Conservation (phyloP, 2,888 invertebrate genomes). For the Euplagia quadripunctaria region DNA sequence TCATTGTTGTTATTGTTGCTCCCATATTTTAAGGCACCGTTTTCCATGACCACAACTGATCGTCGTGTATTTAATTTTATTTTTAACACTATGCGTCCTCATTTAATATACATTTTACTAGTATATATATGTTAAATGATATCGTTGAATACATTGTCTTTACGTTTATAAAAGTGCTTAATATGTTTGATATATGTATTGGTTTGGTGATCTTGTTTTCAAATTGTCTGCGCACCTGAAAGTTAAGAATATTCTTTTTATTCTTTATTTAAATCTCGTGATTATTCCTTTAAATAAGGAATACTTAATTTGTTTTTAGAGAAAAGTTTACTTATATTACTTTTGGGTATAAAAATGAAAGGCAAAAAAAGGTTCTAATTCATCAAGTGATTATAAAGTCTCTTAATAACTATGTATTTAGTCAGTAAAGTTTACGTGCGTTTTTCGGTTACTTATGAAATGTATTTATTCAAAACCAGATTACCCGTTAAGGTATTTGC, state of each 20-base stretch:
- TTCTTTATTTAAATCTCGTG: not conserved
- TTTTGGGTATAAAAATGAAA: not conserved
- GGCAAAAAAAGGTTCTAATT: not conserved
- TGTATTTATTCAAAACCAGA: slow-evolving; percentile 14
- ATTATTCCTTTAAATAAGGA: not conserved
- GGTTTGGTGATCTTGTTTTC: slow-evolving; percentile 15
- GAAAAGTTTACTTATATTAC: not conserved
- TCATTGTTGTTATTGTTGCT: slow-evolving; percentile 87
- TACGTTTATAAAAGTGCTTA: slow-evolving; percentile 38
- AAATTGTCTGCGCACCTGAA: slow-evolving; percentile 34
- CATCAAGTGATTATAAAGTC: not conserved
- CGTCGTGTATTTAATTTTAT: slow-evolving; percentile 73
- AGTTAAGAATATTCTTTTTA: not conserved
- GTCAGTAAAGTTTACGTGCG: slow-evolving; percentile 14
- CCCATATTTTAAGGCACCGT: slow-evolving; percentile 88
- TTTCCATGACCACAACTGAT: slow-evolving; percentile 86
- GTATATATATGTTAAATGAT: slow-evolving; percentile 49
- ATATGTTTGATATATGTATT: slow-evolving; percentile 38
- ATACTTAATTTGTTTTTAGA: not conserved
- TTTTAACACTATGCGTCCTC: slow-evolving; percentile 65
- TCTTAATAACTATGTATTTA: not conserved
- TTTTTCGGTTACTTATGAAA: slow-evolving; percentile 29
- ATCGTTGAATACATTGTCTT: slow-evolving; percentile 39
- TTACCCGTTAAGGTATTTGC: slow-evolving; percentile 12
- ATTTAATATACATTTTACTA: slow-evolving; percentile 55